phyloP scores from a whole-genome alignment of 2,113 vertebrate species.

The Tenebrosternarchus preto region DNA sequence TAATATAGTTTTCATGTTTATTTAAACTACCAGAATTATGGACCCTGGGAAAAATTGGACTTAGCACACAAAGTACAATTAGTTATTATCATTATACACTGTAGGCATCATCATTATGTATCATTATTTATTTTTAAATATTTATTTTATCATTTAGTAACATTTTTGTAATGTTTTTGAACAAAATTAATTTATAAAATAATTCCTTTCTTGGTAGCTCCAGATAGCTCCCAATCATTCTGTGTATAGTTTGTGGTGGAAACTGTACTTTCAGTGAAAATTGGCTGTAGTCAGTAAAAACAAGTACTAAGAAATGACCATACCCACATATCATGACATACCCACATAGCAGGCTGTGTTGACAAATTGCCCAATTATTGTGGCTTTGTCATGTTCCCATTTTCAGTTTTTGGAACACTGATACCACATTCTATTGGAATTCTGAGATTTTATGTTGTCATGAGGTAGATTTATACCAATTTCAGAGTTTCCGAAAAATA shows the following conservation, averaged over 20 bases:
- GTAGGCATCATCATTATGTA: too few relatives aligned
- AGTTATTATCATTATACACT: too few relatives aligned
- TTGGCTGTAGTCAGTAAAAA: background rate
- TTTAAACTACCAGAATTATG: too few relatives aligned
- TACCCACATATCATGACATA: constrained; percentile 14
- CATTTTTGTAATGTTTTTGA: background rate
- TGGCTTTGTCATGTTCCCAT: too few relatives aligned
- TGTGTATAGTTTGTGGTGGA: constrained; percentile 22
- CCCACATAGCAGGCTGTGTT: background rate
- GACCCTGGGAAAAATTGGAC: too few relatives aligned
- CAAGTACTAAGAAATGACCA: constrained; percentile 20
- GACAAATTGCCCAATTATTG: too few relatives aligned
- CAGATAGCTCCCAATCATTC: background rate
- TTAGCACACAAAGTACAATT: too few relatives aligned
- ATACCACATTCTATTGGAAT: constrained; percentile 4
- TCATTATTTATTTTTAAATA: too few relatives aligned
- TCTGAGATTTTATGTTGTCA: background rate
- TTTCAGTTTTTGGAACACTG: constrained; percentile 5
- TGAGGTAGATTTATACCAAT: background rate
- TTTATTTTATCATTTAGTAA: background rate
- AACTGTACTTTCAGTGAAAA: constrained; percentile 6
- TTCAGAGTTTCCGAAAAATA: constrained; percentile 23
- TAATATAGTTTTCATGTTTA: too few relatives aligned
- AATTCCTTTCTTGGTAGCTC: background rate
- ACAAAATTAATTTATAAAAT: background rate